These are phyloP conservation scores for Coptodon bakossiorum DNA, from an alignment of 2,113 vertebrate genomes.

Conservation along the genomic window DNA sequence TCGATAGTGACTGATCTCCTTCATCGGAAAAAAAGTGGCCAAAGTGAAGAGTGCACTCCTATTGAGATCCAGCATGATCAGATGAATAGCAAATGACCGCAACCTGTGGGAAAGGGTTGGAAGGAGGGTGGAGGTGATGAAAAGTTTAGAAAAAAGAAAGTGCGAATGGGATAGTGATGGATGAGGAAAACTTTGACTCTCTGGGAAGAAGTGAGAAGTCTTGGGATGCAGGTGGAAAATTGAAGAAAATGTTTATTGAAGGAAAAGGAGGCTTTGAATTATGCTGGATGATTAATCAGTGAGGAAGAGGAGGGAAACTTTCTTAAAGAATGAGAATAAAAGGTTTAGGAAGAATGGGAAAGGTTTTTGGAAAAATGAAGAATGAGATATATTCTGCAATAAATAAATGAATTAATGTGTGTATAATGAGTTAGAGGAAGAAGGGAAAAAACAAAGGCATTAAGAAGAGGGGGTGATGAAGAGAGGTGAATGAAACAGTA, in stretches of 20 bases:
- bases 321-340: neutral
- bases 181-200: neutral
- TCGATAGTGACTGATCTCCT: neutral
- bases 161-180: neutral
- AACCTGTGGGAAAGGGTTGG: slow-evolving; percentile 29
- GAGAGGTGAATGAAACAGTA: neutral
- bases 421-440: neutral
- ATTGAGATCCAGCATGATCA: slow-evolving; percentile 23
- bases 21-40: neutral
- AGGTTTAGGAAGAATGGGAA: neutral
- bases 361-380: neutral
- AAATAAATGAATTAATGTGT: neutral
- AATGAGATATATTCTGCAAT: neutral
- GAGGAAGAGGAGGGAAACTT: neutral
- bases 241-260: neutral
- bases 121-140: neutral
- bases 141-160: neutral
- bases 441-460: neutral
- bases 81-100: slow-evolving; percentile 53
- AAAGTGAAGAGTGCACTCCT: neutral
- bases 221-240: neutral
- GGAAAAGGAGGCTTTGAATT: neutral
- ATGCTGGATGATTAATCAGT: neutral
- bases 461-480: neutral
- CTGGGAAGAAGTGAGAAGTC: neutral